Base-by-base conservation (phyloP, 2,797 vertebrate species). In the Amphiprion clarkii region DNA sequence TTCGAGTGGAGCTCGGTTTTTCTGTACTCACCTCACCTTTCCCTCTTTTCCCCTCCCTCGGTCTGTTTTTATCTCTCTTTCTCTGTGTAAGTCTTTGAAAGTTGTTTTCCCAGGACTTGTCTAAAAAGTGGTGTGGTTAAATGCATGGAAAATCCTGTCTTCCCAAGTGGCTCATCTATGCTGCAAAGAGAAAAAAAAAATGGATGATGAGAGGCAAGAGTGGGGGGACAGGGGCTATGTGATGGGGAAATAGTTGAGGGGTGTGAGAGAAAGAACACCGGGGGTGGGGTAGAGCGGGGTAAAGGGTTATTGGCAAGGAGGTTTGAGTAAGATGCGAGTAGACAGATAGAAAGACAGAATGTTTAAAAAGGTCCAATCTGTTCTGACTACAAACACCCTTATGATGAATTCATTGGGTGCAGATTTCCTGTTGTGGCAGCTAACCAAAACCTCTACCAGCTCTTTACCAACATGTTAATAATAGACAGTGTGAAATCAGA, bases 71-170 rank as follows among this genome's bases (percentile, higher is more conserved):
- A 21, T 19, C 46, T 19, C 68, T 76, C 10, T 51, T 25, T 67
- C 25, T 71, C 27, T 81, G 64, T 56, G n/a, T 63, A 67, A 66
- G 67, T 74, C 63, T 87, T 87, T 75, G 23, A 82, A 81, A 62
- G 33, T 51, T 76, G 65, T 81, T 79, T 82, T 83, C 79, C 64
- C 69, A 81, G 72, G 67, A 88, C 58, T 82, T 85, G 78, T 75
- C 71, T 80, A 36, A 86, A 88, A 84, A 86, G 71, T 82, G 72
- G 61, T 83, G 73, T 83, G 81, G 79, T 84, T 82, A 81, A 90
- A 90, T 88, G 76, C 89, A 90, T 86, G 88, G 88, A 93, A 93
- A 92, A 85, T 90, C 78, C 68, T 79, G 60, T 78, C 61, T 83
- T 91, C 88, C 87, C 86, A 78, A 88, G 88, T 85, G 91, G 82